These are phyloP conservation scores for Gallinago jamesoni DNA, from an alignment of 2,113 vertebrate species.

Conservation along the genomic window DNA sequence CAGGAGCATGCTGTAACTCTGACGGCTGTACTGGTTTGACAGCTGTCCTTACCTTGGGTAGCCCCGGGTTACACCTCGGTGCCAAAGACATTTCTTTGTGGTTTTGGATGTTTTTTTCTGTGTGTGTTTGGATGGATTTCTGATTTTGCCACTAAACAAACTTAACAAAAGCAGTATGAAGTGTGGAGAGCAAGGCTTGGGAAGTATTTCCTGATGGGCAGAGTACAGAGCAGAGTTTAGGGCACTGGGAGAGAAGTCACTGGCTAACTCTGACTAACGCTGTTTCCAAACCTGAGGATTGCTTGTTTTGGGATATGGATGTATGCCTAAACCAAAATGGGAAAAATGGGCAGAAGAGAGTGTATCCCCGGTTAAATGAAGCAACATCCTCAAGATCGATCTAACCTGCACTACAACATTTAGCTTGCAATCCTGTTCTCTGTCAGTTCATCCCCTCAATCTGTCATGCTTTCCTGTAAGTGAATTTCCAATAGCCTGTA, in stretches of 20 bases:
- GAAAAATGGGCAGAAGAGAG: background rate
- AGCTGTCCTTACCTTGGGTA: background rate
- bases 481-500: background rate
- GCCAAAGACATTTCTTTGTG: background rate
- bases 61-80: background rate
- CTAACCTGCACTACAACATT: background rate
- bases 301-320: background rate
- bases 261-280: background rate
- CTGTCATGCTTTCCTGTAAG: background rate
- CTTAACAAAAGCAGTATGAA: background rate
- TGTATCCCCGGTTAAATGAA: background rate
- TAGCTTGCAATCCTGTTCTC: background rate
- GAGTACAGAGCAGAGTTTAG: background rate
- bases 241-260: accelerated
- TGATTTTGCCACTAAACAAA: background rate
- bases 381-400: background rate
- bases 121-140: background rate
- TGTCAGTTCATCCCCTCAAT: background rate
- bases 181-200: background rate
- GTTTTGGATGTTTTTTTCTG: too few species aligned
- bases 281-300: background rate
- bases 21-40: background rate
- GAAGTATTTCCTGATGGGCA: background rate
- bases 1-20: background rate
- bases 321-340: background rate